Evolutionary conservation across 2,888 invertebrate species (phyloP), one percentile per base, ranked within the genome.

Genomic region (Pyralis farinalis): DNA sequence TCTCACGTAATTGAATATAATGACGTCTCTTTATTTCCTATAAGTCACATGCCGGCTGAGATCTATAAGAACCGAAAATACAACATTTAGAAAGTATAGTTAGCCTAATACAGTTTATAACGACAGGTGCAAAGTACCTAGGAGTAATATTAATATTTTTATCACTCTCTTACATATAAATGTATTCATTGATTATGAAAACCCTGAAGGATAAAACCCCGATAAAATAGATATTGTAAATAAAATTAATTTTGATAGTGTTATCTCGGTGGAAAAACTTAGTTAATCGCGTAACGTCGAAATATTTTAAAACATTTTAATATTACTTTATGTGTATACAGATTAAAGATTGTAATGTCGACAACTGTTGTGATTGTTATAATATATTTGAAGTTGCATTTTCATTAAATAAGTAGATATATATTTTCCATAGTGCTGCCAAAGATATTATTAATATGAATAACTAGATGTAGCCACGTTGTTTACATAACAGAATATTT

Each of bases 341-440:
- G 55, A 79, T 63, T 67, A 69, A 70, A 67, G 59, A 80, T 77
- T 75, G 73, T 84, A 83, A 74, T 68, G 80, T 80, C 80, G 79
- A 77, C 64, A 73, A 81, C 71, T 83, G 86, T 87, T 88, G 87
- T 88, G 86, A 86, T 86, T 84, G 84, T 87, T 86, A 84, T 71
- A 53, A 58, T 63, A 77, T 82, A 83, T 79, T 78, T 76, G 66
- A 86, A 83, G 79, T 87, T 85, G 85, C 84, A 85, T 87, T 87
- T 85, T 85, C 81, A 84, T 80, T 80, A 74, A 72, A 65, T 73
- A 53, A 64, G 68, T 74, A 87, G 86, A 84, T 76, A 59, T 85
- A 88, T 90, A 90, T 90, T 89, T 90, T 89, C 87, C 83, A 88
- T 90, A 90, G 90, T 67, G 90, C 89, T 89, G 90, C 90, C 90